A percentile compares a stretch with the other conserved stretches of the same genome.
These are phyloP conservation scores for Leptoteleia sp. DNA, from an alignment of 1,140 invertebrate genomes.

Conservation along the genomic window DNA sequence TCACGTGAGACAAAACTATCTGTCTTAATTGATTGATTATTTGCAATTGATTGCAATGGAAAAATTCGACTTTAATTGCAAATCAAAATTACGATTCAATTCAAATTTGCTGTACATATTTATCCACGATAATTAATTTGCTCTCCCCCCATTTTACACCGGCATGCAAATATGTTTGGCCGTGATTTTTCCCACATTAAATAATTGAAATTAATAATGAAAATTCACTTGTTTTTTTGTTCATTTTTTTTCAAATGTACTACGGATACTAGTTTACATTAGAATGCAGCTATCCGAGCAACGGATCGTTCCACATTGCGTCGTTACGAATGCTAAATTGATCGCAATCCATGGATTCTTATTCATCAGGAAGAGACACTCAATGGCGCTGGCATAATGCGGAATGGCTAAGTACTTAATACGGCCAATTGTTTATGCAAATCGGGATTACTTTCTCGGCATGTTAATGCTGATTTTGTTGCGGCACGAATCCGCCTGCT, in stretches of 20 bases:
- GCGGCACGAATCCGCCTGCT: slow-evolving; percentile 43
- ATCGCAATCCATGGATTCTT: slow-evolving; percentile 46
- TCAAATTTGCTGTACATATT: too few relatives aligned
- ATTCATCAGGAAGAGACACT: slow-evolving; percentile 49
- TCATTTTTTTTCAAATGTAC: not conserved
- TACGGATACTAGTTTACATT: slow-evolving; percentile 37
- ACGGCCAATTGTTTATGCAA: slow-evolving; percentile 64
- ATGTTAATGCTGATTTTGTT: slow-evolving; percentile 60
- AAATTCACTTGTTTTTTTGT: slow-evolving; percentile 1
- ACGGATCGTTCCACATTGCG: slow-evolving; percentile 41
- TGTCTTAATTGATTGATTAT: too few relatives aligned
- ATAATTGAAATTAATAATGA: not conserved
- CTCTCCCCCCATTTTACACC: not conserved
- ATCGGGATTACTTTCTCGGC: slow-evolving; percentile 55
- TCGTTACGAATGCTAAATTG: slow-evolving; percentile 41
- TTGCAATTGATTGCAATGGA: too few relatives aligned
- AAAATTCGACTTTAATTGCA: too few relatives aligned
- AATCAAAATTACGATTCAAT: too few relatives aligned
- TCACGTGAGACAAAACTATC: too few relatives aligned
- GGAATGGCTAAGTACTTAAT: slow-evolving; percentile 51
- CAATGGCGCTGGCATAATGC: slow-evolving; percentile 45
- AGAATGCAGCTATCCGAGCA: slow-evolving; percentile 21
- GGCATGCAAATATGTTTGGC: not conserved
- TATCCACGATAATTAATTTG: not conserved
- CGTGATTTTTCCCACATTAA: too few relatives aligned